Percentiles rank a stretch among this genome's conserved stretches.
These are phyloP conservation scores for Idaea dimidiata DNA, from an alignment of 2,888 invertebrate genomes.

Conservation along the genomic window DNA sequence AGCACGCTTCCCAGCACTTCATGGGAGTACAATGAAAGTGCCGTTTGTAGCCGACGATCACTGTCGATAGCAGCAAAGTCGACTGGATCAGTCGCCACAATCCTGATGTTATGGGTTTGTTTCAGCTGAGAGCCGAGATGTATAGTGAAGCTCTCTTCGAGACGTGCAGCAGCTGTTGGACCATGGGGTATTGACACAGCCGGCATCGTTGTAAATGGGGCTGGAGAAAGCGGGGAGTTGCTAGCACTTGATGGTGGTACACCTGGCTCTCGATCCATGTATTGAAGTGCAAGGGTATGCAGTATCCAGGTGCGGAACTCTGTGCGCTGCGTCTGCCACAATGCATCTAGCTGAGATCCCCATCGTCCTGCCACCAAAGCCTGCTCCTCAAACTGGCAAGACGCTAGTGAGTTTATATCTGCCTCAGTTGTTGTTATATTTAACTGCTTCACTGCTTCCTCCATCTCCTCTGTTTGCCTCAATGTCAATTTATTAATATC, in stretches of 20 bases:
- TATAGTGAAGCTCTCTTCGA: constrained; percentile 98
- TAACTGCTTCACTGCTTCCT: constrained; percentile 88
- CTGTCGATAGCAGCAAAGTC: constrained; percentile 34
- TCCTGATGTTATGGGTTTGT: constrained; percentile 98
- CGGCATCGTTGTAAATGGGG: constrained; percentile 40
- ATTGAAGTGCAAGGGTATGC: constrained; percentile 80
- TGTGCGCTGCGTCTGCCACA: constrained; percentile 90
- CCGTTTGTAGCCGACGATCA: constrained; percentile 91
- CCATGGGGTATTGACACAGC: constrained; percentile 28
- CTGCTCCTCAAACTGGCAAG: constrained; percentile 90
- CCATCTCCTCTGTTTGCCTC: constrained; percentile 94
- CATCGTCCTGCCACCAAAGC: constrained; percentile 92
- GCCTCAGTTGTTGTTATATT: constrained; percentile 89
- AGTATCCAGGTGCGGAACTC: constrained; percentile 95
- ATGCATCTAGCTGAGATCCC: constrained; percentile 91
- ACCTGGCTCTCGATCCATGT: too few species aligned
- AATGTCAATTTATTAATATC: constrained; percentile 86
- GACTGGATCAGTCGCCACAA: constrained; percentile 91
- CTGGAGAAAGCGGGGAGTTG: constrained; percentile 69
- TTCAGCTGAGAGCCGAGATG: constrained; percentile 98
- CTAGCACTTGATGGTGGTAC: constrained; percentile 19
- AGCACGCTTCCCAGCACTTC: constrained; percentile 94
- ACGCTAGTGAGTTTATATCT: constrained; percentile 91
- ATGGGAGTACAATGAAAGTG: constrained; percentile 95
- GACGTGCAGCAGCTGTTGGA: constrained; percentile 38